Conservation (phyloP, 2,888 invertebrate genomes). For the Hedychridium roseum region DNA sequence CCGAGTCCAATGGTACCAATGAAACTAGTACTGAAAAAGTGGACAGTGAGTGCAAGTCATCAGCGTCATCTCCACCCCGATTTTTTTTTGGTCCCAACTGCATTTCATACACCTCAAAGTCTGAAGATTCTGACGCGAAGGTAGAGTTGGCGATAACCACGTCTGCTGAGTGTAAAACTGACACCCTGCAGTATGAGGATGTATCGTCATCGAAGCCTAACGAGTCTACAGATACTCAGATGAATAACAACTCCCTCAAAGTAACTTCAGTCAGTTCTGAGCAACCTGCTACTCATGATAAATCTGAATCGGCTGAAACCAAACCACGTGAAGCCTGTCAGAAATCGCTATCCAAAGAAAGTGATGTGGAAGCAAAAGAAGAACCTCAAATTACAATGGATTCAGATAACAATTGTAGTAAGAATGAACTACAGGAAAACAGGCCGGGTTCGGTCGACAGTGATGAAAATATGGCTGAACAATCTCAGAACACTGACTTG, state of each 20-base stretch:
- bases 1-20: conserved; percentile 12
- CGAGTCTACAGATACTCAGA: conserved; percentile 27
- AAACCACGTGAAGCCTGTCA: too few species aligned
- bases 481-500: too few species aligned
- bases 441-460: too few species aligned
- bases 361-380: conserved; percentile 11
- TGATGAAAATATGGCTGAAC: too few species aligned
- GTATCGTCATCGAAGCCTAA: conserved; percentile 35
- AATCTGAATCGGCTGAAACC: too few species aligned
- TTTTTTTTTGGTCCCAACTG: conserved; percentile 63
- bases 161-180: conserved; percentile 24
- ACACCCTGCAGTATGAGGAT: conserved; percentile 34
- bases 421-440: too few species aligned
- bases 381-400: not conserved
- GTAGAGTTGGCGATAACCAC: conserved; percentile 26
- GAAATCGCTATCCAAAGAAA: not conserved
- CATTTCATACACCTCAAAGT: conserved; percentile 50
- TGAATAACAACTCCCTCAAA: conserved; percentile 42
- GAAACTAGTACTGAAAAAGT: conserved; percentile 4
- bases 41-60: conserved; percentile 33
- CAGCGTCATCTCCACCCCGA: conserved; percentile 44
- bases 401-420: too few species aligned
- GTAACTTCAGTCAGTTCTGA: conserved; percentile 19
- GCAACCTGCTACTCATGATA: too few species aligned
- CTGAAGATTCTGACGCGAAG: conserved; percentile 19